phyloP scores from a whole-genome alignment of 2,797 vertebrate genomes.

The Spinus olivaceus region DNA sequence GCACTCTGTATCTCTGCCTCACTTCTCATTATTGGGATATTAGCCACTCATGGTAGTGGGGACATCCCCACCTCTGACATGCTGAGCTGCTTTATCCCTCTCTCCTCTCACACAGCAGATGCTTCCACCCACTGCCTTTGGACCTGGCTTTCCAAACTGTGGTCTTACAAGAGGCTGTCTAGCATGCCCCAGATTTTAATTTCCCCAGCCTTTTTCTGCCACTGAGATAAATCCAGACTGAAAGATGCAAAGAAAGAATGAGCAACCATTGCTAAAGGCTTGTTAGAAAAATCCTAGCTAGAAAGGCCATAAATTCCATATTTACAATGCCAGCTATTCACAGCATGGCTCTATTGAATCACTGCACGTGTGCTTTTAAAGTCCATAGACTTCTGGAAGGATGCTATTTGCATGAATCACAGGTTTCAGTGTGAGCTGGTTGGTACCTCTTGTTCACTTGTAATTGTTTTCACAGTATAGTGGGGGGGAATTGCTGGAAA shows the following conservation, averaged over 20 bases:
- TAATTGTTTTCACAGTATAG: not conserved
- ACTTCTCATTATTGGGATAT: not conserved
- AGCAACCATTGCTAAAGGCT: not conserved
- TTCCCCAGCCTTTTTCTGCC: not conserved
- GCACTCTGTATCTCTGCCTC: not conserved
- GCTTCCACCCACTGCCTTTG: not conserved
- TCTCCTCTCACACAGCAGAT: not conserved
- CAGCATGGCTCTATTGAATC: constrained; percentile 21
- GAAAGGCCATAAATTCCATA: not conserved
- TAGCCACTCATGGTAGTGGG: rapidly evolving
- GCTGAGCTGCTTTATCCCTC: not conserved
- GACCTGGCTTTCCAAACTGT: not conserved
- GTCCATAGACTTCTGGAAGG: constrained; percentile 28
- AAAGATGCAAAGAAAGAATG: constrained; percentile 8
- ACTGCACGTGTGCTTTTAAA: constrained; percentile 12
- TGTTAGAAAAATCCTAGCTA: not conserved
- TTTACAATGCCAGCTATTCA: constrained; percentile 21
- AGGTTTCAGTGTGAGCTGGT: not conserved
- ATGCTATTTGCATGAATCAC: not conserved
- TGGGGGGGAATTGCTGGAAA: not conserved
- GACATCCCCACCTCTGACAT: not conserved
- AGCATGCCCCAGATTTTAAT: not conserved
- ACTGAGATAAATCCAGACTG: not conserved
- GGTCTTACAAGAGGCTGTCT: not conserved
- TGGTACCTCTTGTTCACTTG: not conserved